These are phyloP conservation scores for Mechanitis mazaeus DNA, from an alignment of 2,888 invertebrate genomes.

Conservation along the genomic window DNA sequence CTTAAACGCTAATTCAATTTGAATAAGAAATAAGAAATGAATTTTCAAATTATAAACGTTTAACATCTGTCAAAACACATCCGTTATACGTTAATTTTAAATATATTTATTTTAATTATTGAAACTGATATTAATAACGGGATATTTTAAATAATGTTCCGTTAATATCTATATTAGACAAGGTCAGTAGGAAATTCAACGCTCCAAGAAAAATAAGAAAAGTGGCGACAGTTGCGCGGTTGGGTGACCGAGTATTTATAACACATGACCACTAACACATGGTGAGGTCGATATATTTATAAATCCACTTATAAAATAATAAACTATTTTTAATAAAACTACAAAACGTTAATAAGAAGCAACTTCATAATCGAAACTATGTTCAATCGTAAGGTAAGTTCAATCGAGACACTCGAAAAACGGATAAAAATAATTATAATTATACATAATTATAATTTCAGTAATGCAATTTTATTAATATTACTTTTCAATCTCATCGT, in stretches of 20 bases:
- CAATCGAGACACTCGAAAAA: too few species aligned
- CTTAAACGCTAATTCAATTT: too few species aligned
- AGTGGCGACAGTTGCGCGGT: constrained; percentile 49
- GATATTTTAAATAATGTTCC: constrained; percentile 34
- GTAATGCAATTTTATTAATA: neutral
- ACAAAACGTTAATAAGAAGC: too few species aligned
- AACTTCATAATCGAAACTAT: too few species aligned
- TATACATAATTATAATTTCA: too few species aligned
- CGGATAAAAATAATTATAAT: too few species aligned
- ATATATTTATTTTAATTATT: neutral
- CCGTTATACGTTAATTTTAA: neutral
- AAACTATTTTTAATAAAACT: neutral
- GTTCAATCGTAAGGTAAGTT: too few species aligned
- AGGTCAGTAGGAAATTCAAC: constrained; percentile 62
- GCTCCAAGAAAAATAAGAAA: constrained; percentile 55
- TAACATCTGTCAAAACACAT: too few species aligned
- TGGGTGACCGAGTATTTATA: constrained; percentile 61
- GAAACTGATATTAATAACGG: neutral
- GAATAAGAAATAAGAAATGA: too few species aligned
- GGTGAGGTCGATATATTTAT: constrained; percentile 47
- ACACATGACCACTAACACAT: constrained; percentile 49
- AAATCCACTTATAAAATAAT: constrained; percentile 30
- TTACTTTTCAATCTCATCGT: neutral
- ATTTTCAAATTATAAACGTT: too few species aligned
- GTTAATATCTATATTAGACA: constrained; percentile 47